Evolutionary conservation across 2,113 vertebrate species (phyloP).

Genomic region (Cervus canadensis): DNA sequence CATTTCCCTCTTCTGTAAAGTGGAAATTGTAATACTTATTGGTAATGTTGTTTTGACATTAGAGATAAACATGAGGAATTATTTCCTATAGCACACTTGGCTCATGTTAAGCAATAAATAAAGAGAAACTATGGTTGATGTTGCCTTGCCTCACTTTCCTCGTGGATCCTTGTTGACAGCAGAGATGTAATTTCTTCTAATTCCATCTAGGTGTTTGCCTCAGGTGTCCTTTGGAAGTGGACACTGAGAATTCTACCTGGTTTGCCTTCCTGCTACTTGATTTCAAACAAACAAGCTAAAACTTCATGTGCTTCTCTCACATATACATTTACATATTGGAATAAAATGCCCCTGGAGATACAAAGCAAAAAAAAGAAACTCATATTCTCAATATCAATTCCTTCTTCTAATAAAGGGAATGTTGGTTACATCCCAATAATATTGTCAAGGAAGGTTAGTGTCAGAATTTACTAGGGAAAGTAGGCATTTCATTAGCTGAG

Average conservation of each 20-base stretch:
- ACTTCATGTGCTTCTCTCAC: not conserved
- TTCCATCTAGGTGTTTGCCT: not conserved
- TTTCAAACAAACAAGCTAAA: not conserved
- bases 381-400: not conserved
- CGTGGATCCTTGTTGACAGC: not conserved
- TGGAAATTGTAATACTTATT: not conserved
- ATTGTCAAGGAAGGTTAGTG: not conserved
- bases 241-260: not conserved
- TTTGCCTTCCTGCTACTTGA: not conserved
- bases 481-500: not conserved
- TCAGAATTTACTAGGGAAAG: constrained; percentile 2
- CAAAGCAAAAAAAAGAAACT: not conserved
- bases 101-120: not conserved
- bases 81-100: not conserved
- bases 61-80: not conserved
- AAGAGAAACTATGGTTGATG: not conserved
- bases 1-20: constrained; percentile 13
- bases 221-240: not conserved
- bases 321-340: not conserved
- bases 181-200: not conserved
- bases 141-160: not conserved
- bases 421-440: not conserved
- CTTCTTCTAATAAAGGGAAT: not conserved
- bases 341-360: not conserved
- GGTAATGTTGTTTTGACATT: not conserved